A percentile compares a stretch with the other conserved stretches of the same genome.
Evolutionary conservation across 1,140 invertebrate species (phyloP).

Genomic region (Watersipora subatra): DNA sequence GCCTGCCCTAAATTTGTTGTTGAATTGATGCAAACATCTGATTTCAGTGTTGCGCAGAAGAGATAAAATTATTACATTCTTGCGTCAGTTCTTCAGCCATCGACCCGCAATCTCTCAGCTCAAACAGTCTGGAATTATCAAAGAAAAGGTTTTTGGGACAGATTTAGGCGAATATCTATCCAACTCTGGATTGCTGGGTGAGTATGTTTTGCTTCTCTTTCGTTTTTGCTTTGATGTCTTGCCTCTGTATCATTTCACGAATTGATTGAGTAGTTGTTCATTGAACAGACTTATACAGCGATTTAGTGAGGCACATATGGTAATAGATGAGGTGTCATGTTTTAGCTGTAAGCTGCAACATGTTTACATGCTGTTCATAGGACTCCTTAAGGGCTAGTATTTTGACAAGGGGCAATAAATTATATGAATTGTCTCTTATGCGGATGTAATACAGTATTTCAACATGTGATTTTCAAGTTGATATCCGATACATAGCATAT

Average conservation of each 20-base stretch:
- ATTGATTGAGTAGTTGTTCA: not conserved
- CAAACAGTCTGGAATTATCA: constrained; percentile 82
- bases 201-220: constrained; percentile 15
- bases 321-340: too few species aligned
- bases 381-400: too few species aligned
- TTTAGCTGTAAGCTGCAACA: too few species aligned
- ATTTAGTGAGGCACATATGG: too few species aligned
- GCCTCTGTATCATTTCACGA: not conserved
- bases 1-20: too few species aligned
- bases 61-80: constrained; percentile 82
- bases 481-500: too few species aligned
- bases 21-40: too few species aligned
- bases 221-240: not conserved
- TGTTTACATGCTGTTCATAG: too few species aligned
- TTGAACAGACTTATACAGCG: not conserved
- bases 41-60: constrained; percentile 30
- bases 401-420: too few species aligned
- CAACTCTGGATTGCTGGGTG: constrained; percentile 78
- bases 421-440: too few species aligned
- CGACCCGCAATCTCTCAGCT: constrained; percentile 72
- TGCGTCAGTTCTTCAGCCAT: constrained; percentile 48
- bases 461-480: too few species aligned
- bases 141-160: constrained; percentile 84
- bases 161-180: constrained; percentile 85
- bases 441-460: too few species aligned